A percentile compares a stretch with the other conserved stretches of the same genome.
Evolutionary conservation across 2,113 vertebrate genomes (phyloP).

Genomic region (Calonectris borealis): DNA sequence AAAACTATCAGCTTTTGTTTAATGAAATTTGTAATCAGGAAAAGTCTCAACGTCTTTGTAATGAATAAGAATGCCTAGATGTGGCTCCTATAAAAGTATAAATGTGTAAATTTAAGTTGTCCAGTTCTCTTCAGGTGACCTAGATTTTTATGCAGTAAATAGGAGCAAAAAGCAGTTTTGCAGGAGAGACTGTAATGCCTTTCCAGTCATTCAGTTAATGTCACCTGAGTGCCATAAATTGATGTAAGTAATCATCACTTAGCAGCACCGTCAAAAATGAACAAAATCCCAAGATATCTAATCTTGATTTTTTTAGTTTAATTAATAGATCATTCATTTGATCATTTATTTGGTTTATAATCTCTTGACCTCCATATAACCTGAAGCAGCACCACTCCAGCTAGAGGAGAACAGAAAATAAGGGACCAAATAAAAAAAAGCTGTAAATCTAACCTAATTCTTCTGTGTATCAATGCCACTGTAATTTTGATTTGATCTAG

Average conservation of each 20-base stretch:
- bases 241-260: not conserved
- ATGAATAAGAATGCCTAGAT: not conserved
- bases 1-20: not conserved
- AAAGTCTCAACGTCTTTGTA: not conserved
- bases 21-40: not conserved
- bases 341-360: not conserved
- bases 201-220: not conserved
- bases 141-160: not conserved
- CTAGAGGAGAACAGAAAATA: not conserved
- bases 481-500: not conserved
- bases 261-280: not conserved
- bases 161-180: not conserved
- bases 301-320: not conserved
- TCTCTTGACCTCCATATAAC: not conserved
- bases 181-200: not conserved
- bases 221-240: not conserved
- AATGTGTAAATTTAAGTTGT: not conserved
- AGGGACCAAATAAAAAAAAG: not conserved
- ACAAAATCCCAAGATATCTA: not conserved
- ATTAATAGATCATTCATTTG: not conserved
- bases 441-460: not conserved
- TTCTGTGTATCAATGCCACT: not conserved
- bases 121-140: not conserved
- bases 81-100: not conserved
- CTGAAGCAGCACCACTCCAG: not conserved